Evolutionary conservation across 1,140 invertebrate species (phyloP), one percentile per base, ranked within the genome.

Genomic region (Chelonus insularis): DNA sequence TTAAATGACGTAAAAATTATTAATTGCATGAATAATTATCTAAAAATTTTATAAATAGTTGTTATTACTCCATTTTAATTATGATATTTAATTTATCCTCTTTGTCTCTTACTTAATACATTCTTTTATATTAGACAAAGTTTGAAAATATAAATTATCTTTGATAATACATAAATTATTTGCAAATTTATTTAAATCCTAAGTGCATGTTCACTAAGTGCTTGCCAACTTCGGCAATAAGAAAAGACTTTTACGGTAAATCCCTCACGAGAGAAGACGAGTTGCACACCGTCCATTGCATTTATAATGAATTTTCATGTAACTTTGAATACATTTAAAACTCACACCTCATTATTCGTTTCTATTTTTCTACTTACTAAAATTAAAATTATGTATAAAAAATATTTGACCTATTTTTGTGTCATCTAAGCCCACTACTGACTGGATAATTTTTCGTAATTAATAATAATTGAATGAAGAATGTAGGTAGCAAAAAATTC

Each of bases 181-280:
- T 70, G 70, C 64, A 65, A 64, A 72, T 71, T 76, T 76, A 76
- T 76, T 76, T 74, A 72, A 76, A 76, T 76, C 74, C 74, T 71
- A 74, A 76, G 72, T 73, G 70, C 74, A 73, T 65, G 69, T 68
- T 75, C 66, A 23, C 54, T 32, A 47, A 56, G 60, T 47, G 23
- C 56, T 62, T 56, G 12, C 59, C 51, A 59, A 60, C 37, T 56
- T 56, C 55, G 23, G 18, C 45, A 34, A 32, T 55, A 25, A 34
- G 47, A 37, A 32, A 43, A 36, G 54, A 47, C 37, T 51, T 56
- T 34, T 23, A 6, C 21, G 36, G 48, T 18, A 25, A 48, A 48
- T 48, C 45, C 23, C 37, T 21, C 18, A 9, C 36, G 55, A 52
- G 21, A 34, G 39, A 51, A 29, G n/a, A 16, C 50, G 41, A 51